Percentiles rank a stretch among this genome's conserved stretches.
Evolutionary conservation across 2,113 vertebrate species (phyloP).

Genomic region (Notarius quadriscutis): DNA sequence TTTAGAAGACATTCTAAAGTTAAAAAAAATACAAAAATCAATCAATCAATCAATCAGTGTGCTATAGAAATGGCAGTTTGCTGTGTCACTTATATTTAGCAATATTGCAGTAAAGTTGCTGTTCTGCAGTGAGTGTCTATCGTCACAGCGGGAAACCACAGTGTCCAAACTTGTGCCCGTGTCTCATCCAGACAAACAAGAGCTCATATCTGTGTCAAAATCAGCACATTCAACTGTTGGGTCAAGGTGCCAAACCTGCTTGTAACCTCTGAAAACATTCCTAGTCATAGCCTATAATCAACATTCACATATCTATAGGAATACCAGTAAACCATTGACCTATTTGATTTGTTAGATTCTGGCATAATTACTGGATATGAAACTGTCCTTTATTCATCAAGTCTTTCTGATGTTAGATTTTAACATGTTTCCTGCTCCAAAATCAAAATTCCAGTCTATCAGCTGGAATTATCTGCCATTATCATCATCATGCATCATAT

Average conservation of each 20-base stretch:
- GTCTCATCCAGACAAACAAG: conserved; percentile 3
- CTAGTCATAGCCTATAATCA: neutral
- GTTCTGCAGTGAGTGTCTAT: conserved; percentile 34
- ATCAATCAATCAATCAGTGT: conserved; percentile 54
- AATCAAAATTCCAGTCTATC: neutral
- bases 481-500: neutral
- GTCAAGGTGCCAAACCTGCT: neutral
- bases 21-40: conserved; percentile 30
- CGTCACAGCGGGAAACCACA: conserved; percentile 38
- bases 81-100: conserved; percentile 26
- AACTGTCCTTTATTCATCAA: neutral
- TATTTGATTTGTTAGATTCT: neutral
- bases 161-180: conserved; percentile 31
- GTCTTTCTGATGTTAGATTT: neutral
- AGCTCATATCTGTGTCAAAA: neutral
- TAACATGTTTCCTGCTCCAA: neutral
- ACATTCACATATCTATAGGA: conserved; percentile 14
- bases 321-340: neutral
- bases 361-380: neutral
- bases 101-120: conserved; percentile 26
- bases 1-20: conserved; percentile 73
- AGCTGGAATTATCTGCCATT: neutral
- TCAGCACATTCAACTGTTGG: conserved; percentile 4
- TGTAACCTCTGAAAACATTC: conserved; percentile 21
- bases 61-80: conserved; percentile 47